phyloP scores from a whole-genome alignment of 1,140 invertebrate species.

The Psilanteris sp. region DNA sequence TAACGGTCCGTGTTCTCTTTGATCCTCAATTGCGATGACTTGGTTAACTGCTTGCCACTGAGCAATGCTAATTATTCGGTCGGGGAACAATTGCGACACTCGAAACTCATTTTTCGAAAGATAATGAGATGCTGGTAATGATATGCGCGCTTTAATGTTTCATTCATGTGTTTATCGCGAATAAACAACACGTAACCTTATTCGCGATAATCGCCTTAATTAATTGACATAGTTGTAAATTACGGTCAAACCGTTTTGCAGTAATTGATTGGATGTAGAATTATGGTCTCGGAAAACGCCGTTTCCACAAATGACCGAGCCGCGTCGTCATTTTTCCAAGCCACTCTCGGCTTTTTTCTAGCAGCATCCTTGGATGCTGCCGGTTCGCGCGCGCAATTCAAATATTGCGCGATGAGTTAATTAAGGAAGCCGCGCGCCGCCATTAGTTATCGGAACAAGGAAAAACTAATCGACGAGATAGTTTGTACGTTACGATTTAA shows the following conservation, averaged over 20 bases:
- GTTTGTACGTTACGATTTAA: no score
- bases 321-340: background rate
- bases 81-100: slow-evolving; percentile 56
- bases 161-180: slow-evolving; percentile 46
- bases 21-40: slow-evolving; percentile 53
- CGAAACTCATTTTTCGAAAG: slow-evolving; percentile 42
- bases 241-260: slow-evolving; percentile 16
- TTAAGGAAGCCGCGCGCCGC: no score
- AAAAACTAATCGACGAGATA: no score
- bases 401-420: no score
- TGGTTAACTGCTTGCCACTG: slow-evolving; percentile 43
- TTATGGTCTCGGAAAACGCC: slow-evolving; percentile 16
- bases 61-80: slow-evolving; percentile 55
- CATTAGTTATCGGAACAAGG: no score
- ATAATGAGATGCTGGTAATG: slow-evolving; percentile 48
- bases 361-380: no score
- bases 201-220: slow-evolving; percentile 43
- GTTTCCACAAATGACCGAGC: background rate
- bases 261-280: slow-evolving; percentile 26
- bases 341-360: no score
- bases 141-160: slow-evolving; percentile 43
- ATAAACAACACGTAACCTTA: slow-evolving; percentile 50
- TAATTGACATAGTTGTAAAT: slow-evolving; percentile 43
- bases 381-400: no score
- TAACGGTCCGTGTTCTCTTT: slow-evolving; percentile 48